These are phyloP conservation scores for Psilanteris sp. DNA, from an alignment of 1,140 invertebrate genomes.

Conservation along the genomic window DNA sequence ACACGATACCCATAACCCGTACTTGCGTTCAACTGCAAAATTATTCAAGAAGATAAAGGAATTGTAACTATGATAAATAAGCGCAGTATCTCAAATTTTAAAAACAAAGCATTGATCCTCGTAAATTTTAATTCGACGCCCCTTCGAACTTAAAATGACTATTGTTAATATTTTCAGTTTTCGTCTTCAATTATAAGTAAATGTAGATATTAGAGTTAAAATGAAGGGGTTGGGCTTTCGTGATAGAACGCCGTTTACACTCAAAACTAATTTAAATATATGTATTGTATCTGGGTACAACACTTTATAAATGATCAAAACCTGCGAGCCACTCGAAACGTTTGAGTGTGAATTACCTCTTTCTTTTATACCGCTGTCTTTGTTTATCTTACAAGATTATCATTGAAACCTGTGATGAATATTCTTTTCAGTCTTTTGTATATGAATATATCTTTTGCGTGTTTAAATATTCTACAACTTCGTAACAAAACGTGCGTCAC, in stretches of 20 bases:
- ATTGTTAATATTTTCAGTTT: no score
- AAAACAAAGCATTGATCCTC: no score
- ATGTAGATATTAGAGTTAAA: slow-evolving; percentile 34
- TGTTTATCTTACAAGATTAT: slow-evolving; percentile 35
- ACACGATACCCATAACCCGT: slow-evolving; percentile 47
- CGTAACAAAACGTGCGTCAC: slow-evolving; percentile 73
- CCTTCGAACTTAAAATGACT: no score
- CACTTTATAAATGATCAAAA: slow-evolving; percentile 35
- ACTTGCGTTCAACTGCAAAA: slow-evolving; percentile 48
- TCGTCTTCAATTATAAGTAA: slow-evolving; percentile 40
- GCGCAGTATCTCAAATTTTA: slow-evolving; percentile 7
- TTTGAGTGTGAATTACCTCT: slow-evolving; percentile 20
- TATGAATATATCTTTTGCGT: slow-evolving; percentile 63
- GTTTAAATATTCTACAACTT: slow-evolving; percentile 67
- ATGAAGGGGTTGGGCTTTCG: slow-evolving; percentile 6
- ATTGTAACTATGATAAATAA: slow-evolving; percentile 53
- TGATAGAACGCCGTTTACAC: slow-evolving; percentile 19
- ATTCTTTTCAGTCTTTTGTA: slow-evolving; percentile 16
- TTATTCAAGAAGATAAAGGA: slow-evolving; percentile 55
- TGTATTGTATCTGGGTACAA: slow-evolving; percentile 30
- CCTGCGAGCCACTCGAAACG: slow-evolving; percentile 14
- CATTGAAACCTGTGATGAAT: slow-evolving; percentile 24
- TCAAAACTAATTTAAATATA: slow-evolving; percentile 48
- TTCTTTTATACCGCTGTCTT: neutral
- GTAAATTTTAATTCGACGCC: no score